Conservation (phyloP, 2,888 invertebrate genomes). For the Tanypteryx hageni region DNA sequence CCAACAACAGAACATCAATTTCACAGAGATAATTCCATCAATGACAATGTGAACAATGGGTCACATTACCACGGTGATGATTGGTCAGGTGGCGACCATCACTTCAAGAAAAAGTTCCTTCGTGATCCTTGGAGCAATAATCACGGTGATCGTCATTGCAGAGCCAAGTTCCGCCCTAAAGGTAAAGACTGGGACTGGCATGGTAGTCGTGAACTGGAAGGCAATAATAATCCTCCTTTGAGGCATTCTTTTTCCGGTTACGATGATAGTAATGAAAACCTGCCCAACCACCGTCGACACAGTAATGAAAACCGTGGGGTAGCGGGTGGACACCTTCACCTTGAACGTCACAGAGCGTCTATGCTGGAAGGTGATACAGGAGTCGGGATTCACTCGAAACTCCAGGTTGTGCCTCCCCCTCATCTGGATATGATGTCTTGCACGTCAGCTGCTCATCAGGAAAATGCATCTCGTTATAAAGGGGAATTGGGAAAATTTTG, state of each 20-base stretch:
- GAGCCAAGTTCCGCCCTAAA: conserved; percentile 84
- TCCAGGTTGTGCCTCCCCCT: conserved; percentile 36
- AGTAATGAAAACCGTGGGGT: not conserved
- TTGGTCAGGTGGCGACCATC: conserved; percentile 74
- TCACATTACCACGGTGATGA: conserved; percentile 26
- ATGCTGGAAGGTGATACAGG: conserved; percentile 31
- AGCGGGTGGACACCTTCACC: not conserved
- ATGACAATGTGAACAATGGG: conserved; percentile 24
- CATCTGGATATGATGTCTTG: conserved; percentile 30
- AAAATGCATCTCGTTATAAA: conserved; percentile 8
- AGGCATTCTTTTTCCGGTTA: conserved; percentile 36
- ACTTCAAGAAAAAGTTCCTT: conserved; percentile 92
- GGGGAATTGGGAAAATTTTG: conserved; percentile 24
- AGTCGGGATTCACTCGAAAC: conserved; percentile 42
- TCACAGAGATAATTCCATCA: conserved; percentile 21
- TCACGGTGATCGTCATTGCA: conserved; percentile 74
- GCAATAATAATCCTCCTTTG: conserved; percentile 27
- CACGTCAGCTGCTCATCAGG: not conserved
- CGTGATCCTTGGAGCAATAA: conserved; percentile 73
- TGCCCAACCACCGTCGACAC: conserved; percentile 16
- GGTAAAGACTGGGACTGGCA: conserved; percentile 86
- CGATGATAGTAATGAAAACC: conserved; percentile 39
- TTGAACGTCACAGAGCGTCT: conserved; percentile 12
- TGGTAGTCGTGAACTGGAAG: conserved; percentile 66
- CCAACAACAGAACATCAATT: conserved; percentile 71